Base-by-base conservation (phyloP, 1,140 invertebrate species). In the Augochlora pura region DNA sequence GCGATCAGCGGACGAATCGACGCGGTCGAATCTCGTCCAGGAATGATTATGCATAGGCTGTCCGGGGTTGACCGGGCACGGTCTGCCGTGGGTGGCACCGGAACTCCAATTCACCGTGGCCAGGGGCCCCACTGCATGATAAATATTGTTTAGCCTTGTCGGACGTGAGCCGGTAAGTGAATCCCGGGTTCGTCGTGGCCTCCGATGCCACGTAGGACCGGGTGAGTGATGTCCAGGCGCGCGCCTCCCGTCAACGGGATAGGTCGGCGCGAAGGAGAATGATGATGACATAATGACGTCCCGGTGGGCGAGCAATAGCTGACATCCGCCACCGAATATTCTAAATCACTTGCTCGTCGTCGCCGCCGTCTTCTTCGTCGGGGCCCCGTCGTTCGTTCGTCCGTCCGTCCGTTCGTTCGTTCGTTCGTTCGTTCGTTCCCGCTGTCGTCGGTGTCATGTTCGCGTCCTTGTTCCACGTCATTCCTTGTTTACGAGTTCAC, bases 261-360 rank as follows among this genome's bases (percentile, higher is more conserved):
- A 83, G 80, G 76, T 82, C 59, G 85, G 88, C 85, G 91, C 90
- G 86, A 92, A 91, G 88, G 89, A 90, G 90, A 92, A 91, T 91
- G 90, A 92, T 92, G 91, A 92, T 92, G 92, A 93, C 91, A 93
- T 93, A 93, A 93, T 92, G 92, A 91, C 92, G 87, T 91, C 91
- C 88, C 90, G 89, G 91, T 93, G 91, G 91, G 92, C 92, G 92
- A 92, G 92, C 92, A 92, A 92, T 92, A 92, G 88, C 91, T 91
- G 90, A 93, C 92, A 93, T 92, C 91, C 92, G 92, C 91, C 89
- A 90, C 91, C 90, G 89, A 92, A 92, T 92, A 91, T 92, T 91
- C 91, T 91, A 93, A 92, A 93, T 92, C 90, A 91, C 90, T 86
- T 80, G 84, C 88, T 88, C 87, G 84, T 85, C 86, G 81, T 83